Evolutionary conservation across 2,797 vertebrate genomes (phyloP).

Genomic region (Falco biarmicus): DNA sequence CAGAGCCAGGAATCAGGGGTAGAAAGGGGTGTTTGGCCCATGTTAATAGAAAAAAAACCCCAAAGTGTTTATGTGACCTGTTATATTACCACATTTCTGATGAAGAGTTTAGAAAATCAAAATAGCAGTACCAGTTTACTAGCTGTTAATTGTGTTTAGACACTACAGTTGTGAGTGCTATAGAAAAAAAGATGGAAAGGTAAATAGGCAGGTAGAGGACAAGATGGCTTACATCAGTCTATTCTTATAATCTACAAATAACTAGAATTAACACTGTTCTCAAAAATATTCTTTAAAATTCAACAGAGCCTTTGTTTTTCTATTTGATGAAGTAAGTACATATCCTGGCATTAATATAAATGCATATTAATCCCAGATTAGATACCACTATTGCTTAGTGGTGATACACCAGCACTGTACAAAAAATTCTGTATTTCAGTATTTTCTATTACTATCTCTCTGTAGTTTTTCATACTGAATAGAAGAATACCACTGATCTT

Average conservation of each 20-base stretch:
- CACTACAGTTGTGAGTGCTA: not conserved
- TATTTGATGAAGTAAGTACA: not conserved
- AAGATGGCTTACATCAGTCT: not conserved
- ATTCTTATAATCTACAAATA: not conserved
- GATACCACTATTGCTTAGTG: not conserved
- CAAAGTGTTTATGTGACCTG: not conserved
- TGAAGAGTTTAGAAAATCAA: not conserved
- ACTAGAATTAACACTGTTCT: not conserved
- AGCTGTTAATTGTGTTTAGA: not conserved
- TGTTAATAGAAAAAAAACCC: fast-evolving
- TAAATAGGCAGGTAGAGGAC: not conserved
- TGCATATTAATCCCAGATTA: not conserved
- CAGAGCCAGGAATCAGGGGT: not conserved
- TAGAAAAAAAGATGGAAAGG: not conserved
- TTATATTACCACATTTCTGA: not conserved
- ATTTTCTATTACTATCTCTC: not conserved
- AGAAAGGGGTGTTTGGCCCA: not conserved
- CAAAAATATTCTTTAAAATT: not conserved
- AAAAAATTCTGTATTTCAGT: not conserved
- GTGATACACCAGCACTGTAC: not conserved
- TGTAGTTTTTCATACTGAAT: not conserved
- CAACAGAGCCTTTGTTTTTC: not conserved
- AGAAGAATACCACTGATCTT: not conserved
- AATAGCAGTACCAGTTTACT: not conserved
- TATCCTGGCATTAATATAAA: not conserved